Conservation (phyloP, 2,797 vertebrate genomes). For the Lophotriccus pileatus region DNA sequence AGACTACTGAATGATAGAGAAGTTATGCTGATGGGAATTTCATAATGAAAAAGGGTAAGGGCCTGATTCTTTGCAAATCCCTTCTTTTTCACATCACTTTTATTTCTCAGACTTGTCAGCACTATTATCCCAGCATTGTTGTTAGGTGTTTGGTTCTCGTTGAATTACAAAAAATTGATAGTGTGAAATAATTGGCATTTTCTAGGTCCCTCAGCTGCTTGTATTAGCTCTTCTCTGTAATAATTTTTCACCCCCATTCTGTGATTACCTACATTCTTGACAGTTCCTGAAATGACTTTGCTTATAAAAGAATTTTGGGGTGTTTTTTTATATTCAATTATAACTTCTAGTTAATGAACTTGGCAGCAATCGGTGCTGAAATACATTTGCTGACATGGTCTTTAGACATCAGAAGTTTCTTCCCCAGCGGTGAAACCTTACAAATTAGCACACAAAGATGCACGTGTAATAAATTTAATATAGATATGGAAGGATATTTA, state of each 20-base stretch:
- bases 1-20: neutral
- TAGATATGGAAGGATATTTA: neutral
- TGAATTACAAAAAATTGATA: neutral
- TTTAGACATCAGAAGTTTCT: neutral
- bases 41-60: neutral
- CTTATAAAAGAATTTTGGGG: neutral
- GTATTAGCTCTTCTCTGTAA: neutral
- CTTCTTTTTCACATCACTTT: neutral
- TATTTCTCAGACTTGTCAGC: neutral
- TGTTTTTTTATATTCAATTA: neutral
- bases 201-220: neutral
- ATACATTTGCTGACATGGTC: neutral
- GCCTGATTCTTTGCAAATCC: neutral
- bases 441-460: neutral
- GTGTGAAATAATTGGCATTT: neutral
- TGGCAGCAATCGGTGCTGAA: neutral
- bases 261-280: neutral
- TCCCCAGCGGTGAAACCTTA: neutral
- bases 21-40: neutral
- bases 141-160: neutral
- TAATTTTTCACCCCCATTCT: neutral
- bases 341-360: neutral
- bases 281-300: neutral
- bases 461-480: neutral
- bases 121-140: neutral